Evolutionary conservation across 2,888 invertebrate genomes (phyloP).

Genomic region (Agonopterix alstromeriana): DNA sequence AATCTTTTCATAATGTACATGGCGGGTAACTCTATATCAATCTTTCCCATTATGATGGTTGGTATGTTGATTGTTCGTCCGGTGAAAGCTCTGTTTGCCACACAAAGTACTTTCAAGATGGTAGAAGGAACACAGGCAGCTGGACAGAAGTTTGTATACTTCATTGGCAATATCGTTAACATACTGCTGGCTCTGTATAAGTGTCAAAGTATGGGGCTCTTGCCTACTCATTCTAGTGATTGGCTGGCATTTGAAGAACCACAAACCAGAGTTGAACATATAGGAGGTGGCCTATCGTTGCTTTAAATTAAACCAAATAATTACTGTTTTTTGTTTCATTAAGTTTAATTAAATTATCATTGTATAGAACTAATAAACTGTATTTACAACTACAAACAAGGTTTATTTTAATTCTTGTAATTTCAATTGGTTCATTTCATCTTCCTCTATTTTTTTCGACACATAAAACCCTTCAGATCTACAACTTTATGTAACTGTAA

Average conservation of each 20-base stretch:
- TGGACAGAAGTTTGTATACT: slow-evolving; percentile 94
- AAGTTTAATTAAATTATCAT: slow-evolving; percentile 34
- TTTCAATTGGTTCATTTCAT: neutral
- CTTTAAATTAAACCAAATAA: slow-evolving; percentile 48
- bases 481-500: too few relatives aligned
- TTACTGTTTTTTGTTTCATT: slow-evolving; percentile 16
- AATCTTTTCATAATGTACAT: slow-evolving; percentile 99
- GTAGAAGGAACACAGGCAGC: slow-evolving; percentile 94
- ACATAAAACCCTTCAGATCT: too few relatives aligned
- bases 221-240: slow-evolving; percentile 98
- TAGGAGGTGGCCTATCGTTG: slow-evolving; percentile 87
- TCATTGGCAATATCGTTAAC: slow-evolving; percentile 95
- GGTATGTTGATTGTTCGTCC: slow-evolving; percentile 99
- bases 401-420: neutral
- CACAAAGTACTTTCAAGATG: slow-evolving; percentile 93
- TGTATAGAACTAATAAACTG: slow-evolving; percentile 21
- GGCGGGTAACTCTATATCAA: slow-evolving; percentile 99
- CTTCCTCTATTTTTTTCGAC: neutral
- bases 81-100: slow-evolving; percentile 94
- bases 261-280: slow-evolving; percentile 88
- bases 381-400: slow-evolving; percentile 49
- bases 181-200: slow-evolving; percentile 95
- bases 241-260: slow-evolving; percentile 99
- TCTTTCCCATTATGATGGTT: slow-evolving; percentile 99
- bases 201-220: slow-evolving; percentile 97